Percentiles rank a stretch among this genome's conserved stretches.
Evolutionary conservation across 2,888 invertebrate genomes (phyloP).

Genomic region (Scrobipalpa atriplicella): DNA sequence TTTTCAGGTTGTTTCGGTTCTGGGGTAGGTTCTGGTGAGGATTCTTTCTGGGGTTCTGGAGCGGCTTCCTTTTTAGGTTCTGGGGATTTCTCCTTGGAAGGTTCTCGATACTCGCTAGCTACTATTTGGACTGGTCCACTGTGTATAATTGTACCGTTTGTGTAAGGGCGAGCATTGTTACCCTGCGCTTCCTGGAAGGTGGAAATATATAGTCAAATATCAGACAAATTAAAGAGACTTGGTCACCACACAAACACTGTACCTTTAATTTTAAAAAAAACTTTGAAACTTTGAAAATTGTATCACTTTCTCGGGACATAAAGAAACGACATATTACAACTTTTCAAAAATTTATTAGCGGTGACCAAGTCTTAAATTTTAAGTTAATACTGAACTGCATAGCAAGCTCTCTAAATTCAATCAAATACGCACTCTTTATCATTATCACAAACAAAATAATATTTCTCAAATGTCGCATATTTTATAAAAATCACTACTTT

Average conservation of each 20-base stretch:
- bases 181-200: constrained; percentile 67
- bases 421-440: background rate
- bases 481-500: too few relatives aligned
- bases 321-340: background rate
- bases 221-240: background rate
- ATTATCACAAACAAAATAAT: background rate
- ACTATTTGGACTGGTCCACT: constrained; percentile 72
- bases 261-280: background rate
- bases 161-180: constrained; percentile 69
- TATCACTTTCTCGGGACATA: background rate
- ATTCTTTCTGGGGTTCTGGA: constrained; percentile 15
- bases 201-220: background rate
- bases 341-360: background rate
- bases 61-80: constrained; percentile 40
- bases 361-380: background rate
- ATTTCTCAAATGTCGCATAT: background rate
- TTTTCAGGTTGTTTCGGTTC: constrained; percentile 36
- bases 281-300: too few relatives aligned
- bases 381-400: background rate
- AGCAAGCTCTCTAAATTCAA: background rate
- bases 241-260: background rate
- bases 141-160: constrained; percentile 70
- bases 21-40: constrained; percentile 32
- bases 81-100: constrained; percentile 51
- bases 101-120: constrained; percentile 65